Percentiles rank a stretch among this genome's conserved stretches.
phyloP scores from a whole-genome alignment of 2,113 vertebrate genomes.

The Bostrychus sinensis region DNA sequence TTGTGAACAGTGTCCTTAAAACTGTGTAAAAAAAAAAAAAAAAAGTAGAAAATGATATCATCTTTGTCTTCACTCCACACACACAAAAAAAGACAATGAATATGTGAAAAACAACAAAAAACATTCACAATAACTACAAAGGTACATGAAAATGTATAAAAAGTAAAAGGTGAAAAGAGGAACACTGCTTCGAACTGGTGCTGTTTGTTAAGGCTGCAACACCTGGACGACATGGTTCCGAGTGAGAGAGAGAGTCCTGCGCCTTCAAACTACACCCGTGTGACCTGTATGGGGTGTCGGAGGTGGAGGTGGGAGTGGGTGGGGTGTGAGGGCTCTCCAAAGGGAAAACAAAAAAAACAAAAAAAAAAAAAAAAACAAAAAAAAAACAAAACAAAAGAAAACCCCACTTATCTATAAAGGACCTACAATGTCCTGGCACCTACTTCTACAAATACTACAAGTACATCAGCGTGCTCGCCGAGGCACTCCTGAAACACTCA shows the following conservation, averaged over 20 bases:
- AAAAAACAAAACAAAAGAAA: conserved; percentile 73
- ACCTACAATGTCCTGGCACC: conserved; percentile 83
- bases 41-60: conserved; percentile 38
- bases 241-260: conserved; percentile 20
- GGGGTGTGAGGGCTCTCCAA: not conserved
- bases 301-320: not conserved
- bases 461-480: conserved; percentile 87
- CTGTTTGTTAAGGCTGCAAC: conserved; percentile 27
- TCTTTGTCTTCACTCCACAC: conserved; percentile 63
- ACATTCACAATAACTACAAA: conserved; percentile 78
- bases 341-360: conserved; percentile 38
- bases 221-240: conserved; percentile 11
- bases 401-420: conserved; percentile 81
- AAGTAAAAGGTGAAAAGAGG: conserved; percentile 73
- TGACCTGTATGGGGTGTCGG: conserved; percentile 11
- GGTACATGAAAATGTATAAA: conserved; percentile 70
- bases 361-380: conserved; percentile 64
- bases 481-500: conserved; percentile 85
- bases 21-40: conserved; percentile 34
- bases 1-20: conserved; percentile 37
- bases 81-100: conserved; percentile 44
- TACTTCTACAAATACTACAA: conserved; percentile 77
- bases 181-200: conserved; percentile 29
- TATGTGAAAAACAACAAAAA: conserved; percentile 59
- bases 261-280: conserved; percentile 84